Evolutionary conservation across 2,113 vertebrate species (phyloP).

Genomic region (Nibea coibor): DNA sequence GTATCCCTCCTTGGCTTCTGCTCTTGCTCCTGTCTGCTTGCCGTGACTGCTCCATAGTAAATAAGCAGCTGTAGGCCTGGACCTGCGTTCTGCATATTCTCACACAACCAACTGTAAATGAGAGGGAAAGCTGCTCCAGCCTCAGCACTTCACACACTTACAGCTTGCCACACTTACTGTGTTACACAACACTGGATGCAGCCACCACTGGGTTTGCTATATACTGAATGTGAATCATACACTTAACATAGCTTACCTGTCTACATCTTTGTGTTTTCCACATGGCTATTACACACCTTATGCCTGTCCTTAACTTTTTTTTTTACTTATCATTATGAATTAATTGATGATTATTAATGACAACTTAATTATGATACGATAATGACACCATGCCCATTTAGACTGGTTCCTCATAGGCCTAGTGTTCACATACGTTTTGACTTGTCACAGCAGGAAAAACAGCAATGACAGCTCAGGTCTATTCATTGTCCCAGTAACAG

Average conservation of each 20-base stretch:
- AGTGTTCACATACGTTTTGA: too few species aligned
- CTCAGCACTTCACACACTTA: constrained; percentile 37
- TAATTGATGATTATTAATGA: too few species aligned
- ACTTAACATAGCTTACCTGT: not conserved
- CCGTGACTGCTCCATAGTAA: constrained; percentile 74
- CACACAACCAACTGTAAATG: constrained; percentile 70
- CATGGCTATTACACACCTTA: too few species aligned
- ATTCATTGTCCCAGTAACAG: too few species aligned
- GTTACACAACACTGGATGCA: constrained; percentile 49
- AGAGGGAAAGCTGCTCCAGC: constrained; percentile 53
- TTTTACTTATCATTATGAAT: too few species aligned
- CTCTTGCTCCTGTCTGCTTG: constrained; percentile 60
- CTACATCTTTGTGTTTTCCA: not conserved
- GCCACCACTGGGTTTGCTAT: not conserved
- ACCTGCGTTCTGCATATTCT: constrained; percentile 64
- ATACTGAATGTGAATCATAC: not conserved
- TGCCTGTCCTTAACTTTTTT: too few species aligned
- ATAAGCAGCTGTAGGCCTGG: constrained; percentile 77
- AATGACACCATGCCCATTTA: too few species aligned
- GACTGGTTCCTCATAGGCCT: too few species aligned
- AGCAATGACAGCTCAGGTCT: too few species aligned
- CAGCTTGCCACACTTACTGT: constrained; percentile 56
- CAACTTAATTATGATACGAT: too few species aligned
- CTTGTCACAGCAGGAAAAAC: too few species aligned
- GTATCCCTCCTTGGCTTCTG: constrained; percentile 61